Conservation (phyloP, 2,888 invertebrate genomes). For the Andrena dorsata region DNA sequence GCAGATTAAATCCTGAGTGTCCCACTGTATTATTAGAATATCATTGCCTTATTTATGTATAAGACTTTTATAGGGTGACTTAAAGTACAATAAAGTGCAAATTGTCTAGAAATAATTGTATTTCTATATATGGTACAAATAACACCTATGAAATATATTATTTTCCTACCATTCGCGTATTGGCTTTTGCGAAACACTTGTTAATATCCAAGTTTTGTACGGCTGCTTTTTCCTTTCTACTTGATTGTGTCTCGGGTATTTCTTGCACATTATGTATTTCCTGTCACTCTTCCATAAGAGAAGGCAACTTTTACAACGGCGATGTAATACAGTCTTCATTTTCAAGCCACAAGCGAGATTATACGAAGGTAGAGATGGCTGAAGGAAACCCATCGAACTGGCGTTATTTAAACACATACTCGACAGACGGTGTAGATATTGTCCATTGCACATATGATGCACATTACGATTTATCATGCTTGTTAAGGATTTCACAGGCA, state of each 20-base stretch:
- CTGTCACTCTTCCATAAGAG: constrained; percentile 89
- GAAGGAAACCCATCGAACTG: constrained; percentile 41
- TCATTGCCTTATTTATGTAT: not conserved
- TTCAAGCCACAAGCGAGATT: constrained; percentile 88
- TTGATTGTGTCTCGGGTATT: constrained; percentile 93
- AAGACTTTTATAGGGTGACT: not conserved
- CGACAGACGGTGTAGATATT: constrained; percentile 3
- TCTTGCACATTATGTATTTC: constrained; percentile 91
- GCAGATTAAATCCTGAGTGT: no score
- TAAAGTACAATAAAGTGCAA: not conserved
- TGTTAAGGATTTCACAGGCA: constrained; percentile 3
- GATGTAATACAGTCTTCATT: constrained; percentile 88
- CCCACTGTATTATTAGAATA: not conserved
- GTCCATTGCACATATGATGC: constrained; percentile 34
- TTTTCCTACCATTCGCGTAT: constrained; percentile 85
- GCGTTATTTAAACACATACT: constrained; percentile 8
- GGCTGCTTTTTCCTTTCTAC: constrained; percentile 90
- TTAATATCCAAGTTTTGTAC: constrained; percentile 91
- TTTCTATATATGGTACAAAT: constrained; percentile 26
- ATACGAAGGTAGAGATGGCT: constrained; percentile 78
- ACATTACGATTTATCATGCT: constrained; percentile 31
- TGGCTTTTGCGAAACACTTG: constrained; percentile 90
- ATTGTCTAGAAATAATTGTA: constrained; percentile 25
- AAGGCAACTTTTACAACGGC: constrained; percentile 93
- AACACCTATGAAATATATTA: not conserved